Percentiles rank a stretch among this genome's conserved stretches.
These are phyloP conservation scores for Heteromurus nitidus DNA, from an alignment of 2,888 invertebrate species.

Conservation along the genomic window DNA sequence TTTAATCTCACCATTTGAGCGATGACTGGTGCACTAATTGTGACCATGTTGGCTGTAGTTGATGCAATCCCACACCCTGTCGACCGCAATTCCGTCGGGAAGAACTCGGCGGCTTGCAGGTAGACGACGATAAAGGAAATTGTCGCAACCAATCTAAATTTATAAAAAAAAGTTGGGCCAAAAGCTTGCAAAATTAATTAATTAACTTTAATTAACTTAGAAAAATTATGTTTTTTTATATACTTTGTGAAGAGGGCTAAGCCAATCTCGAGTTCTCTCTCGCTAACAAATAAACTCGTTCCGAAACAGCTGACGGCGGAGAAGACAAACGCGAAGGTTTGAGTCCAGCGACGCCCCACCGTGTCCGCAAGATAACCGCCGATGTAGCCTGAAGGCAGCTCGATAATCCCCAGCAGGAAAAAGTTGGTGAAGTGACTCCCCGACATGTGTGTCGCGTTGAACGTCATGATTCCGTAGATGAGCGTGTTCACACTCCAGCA, in stretches of 20 bases:
- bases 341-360: constrained; percentile 78
- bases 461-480: constrained; percentile 68
- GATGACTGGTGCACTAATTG: constrained; percentile 80
- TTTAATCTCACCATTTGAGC: constrained; percentile 78
- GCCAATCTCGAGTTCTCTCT: constrained; percentile 67
- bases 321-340: constrained; percentile 74
- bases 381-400: constrained; percentile 67
- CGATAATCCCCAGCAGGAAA: constrained; percentile 69
- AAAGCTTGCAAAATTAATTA: not conserved
- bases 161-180: not conserved
- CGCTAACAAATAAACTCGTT: not conserved
- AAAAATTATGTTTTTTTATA: not conserved
- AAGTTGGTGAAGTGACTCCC: constrained; percentile 70
- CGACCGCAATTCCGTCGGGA: constrained; percentile 81
- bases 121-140: constrained; percentile 79
- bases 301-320: constrained; percentile 50
- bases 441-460: constrained; percentile 66
- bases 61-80: constrained; percentile 81
- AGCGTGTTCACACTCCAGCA: constrained; percentile 67
- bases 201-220: not conserved
- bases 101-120: constrained; percentile 81
- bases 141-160: constrained; percentile 75
- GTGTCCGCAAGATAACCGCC: constrained; percentile 77
- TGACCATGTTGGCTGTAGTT: constrained; percentile 78
- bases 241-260: constrained; percentile 60